These are phyloP conservation scores for Anser brachyrhynchus DNA, from an alignment of 2,113 vertebrate species.

Conservation along the genomic window DNA sequence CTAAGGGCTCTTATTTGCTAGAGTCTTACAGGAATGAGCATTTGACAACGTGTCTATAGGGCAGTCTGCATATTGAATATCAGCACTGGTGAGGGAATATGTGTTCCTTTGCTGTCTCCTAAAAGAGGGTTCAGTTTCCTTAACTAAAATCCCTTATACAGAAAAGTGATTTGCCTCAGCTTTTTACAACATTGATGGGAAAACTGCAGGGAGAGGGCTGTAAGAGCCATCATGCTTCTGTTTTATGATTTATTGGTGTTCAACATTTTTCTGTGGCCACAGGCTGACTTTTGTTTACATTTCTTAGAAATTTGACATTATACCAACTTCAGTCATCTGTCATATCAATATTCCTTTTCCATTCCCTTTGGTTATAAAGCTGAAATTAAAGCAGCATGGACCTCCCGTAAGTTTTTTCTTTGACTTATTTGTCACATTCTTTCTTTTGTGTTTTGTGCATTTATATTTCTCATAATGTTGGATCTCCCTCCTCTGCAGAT, in stretches of 20 bases:
- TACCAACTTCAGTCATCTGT: conserved; percentile 26
- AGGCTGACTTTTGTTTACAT: neutral
- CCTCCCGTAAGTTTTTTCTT: neutral
- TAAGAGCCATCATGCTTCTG: neutral
- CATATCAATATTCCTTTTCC: neutral
- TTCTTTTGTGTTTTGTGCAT: neutral
- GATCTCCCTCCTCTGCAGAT: neutral
- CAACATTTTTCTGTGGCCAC: neutral
- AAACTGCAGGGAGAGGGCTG: neutral
- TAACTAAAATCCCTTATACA: neutral
- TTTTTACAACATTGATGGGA: neutral
- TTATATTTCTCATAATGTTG: neutral
- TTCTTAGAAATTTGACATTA: conserved; percentile 19
- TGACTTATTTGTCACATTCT: neutral
- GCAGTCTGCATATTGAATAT: neutral
- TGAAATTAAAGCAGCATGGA: conserved; percentile 36
- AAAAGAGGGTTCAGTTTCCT: neutral
- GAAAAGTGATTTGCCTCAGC: neutral
- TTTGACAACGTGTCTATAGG: neutral
- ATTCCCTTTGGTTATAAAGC: neutral
- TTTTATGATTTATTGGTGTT: neutral
- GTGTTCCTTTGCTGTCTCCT: neutral
- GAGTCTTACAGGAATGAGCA: neutral
- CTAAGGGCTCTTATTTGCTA: neutral
- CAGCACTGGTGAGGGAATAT: neutral